A percentile compares a stretch with the other conserved stretches of the same genome.
phyloP scores from a whole-genome alignment of 2,113 vertebrate genomes.

The Planiliza haematocheilus region DNA sequence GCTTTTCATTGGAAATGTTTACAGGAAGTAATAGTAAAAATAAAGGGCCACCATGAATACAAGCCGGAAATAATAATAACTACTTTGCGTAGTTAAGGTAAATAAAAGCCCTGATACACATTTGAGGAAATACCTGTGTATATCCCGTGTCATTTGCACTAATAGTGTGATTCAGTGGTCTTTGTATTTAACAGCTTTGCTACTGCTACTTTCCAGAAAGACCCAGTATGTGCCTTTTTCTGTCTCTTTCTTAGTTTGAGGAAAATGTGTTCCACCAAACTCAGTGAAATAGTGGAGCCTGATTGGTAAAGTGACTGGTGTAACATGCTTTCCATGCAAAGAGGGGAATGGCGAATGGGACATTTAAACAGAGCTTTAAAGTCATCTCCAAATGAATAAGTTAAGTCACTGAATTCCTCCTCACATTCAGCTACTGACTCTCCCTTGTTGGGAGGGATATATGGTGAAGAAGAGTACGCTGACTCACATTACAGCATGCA shows the following conservation, averaged over 20 bases:
- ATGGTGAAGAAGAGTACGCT: not conserved
- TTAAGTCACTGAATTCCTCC: not conserved
- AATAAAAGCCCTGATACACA: no score
- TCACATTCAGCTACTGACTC: not conserved
- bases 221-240: slow-evolving; percentile 26
- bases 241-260: slow-evolving; percentile 28
- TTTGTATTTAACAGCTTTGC: slow-evolving; percentile 7
- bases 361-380: slow-evolving; percentile 29
- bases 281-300: not conserved
- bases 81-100: no score
- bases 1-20: no score
- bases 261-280: slow-evolving; percentile 13
- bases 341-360: slow-evolving; percentile 23
- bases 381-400: not conserved
- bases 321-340: slow-evolving; percentile 13
- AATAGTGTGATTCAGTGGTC: not conserved
- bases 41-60: no score
- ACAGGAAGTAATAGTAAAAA: no score
- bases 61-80: no score
- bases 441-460: not conserved
- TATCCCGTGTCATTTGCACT: slow-evolving; percentile 8
- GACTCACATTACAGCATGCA: slow-evolving; percentile 15
- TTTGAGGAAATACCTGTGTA: not conserved
- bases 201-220: not conserved
- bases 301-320: no score